These are phyloP conservation scores for Panulirus ornatus DNA, from an alignment of 1,140 invertebrate species.

Conservation along the genomic window DNA sequence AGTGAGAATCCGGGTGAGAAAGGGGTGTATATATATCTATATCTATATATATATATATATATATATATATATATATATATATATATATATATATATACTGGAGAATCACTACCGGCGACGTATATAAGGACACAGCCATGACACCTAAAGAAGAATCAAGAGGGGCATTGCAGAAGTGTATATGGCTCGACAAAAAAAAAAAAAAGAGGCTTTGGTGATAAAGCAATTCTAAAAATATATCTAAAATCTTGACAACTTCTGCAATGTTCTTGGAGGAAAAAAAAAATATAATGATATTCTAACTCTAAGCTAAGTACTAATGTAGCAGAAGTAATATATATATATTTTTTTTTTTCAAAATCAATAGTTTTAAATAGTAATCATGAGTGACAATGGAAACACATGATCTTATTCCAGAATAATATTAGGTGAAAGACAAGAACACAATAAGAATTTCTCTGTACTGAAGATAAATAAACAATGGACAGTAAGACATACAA, in stretches of 20 bases:
- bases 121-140: slow-evolving; percentile 46
- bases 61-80: no score
- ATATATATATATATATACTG: no score
- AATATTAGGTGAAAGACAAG: neutral
- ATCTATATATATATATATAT: no score
- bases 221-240: neutral
- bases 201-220: neutral
- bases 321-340: slow-evolving; percentile 16
- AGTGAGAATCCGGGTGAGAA: neutral
- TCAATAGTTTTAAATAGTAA: no score
- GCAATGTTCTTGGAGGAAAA: slow-evolving; percentile 31
- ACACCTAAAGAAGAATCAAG: slow-evolving; percentile 49
- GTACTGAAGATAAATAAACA: neutral
- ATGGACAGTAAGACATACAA: no score
- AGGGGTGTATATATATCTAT: no score
- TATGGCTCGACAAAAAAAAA: slow-evolving; percentile 12
- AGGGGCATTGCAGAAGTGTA: slow-evolving; percentile 24
- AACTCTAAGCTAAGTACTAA: slow-evolving; percentile 26
- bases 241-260: slow-evolving; percentile 21
- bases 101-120: slow-evolving; percentile 19
- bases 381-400: neutral
- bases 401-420: neutral
- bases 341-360: no score
- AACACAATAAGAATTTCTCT: neutral
- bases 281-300: slow-evolving; percentile 7